A percentile compares a stretch with the other conserved stretches of the same genome.
These are phyloP conservation scores for Kryptopterus vitreolus DNA, from an alignment of 2,797 vertebrate genomes.

Conservation along the genomic window DNA sequence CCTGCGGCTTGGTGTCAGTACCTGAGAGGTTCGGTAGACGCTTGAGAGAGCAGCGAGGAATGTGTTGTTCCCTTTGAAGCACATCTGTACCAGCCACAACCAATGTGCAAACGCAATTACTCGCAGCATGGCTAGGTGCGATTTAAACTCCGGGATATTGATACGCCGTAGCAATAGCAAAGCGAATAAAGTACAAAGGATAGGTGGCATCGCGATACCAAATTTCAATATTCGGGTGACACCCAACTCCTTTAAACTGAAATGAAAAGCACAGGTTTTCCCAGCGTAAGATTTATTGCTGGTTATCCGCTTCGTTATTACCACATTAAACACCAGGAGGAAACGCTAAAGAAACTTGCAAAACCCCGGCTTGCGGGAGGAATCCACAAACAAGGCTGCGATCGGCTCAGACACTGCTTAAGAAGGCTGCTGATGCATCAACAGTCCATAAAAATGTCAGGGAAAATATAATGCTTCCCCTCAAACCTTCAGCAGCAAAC, in stretches of 20 bases:
- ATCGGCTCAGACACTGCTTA: slow-evolving; percentile 30
- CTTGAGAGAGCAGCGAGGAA: slow-evolving; percentile 46
- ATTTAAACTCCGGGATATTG: slow-evolving; percentile 40
- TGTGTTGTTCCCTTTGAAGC: slow-evolving; percentile 53
- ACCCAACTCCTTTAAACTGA: background rate
- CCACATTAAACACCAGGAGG: slow-evolving; percentile 10
- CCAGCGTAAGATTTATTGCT: background rate
- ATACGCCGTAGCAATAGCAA: slow-evolving; percentile 14
- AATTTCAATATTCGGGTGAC: background rate
- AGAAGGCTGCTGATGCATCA: slow-evolving; percentile 32
- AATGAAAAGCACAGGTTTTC: background rate
- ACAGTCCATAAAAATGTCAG: slow-evolving; percentile 39
- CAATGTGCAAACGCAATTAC: slow-evolving; percentile 43
- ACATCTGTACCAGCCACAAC: slow-evolving; percentile 45
- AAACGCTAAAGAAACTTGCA: background rate
- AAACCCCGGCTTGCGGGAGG: background rate
- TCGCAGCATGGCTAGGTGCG: slow-evolving; percentile 44
- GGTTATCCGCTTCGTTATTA: slow-evolving; percentile 22
- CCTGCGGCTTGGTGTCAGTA: slow-evolving; percentile 52
- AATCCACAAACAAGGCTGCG: slow-evolving; percentile 16
- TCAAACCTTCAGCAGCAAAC: slow-evolving; percentile 39
- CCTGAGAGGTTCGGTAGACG: slow-evolving; percentile 49
- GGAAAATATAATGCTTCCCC: slow-evolving; percentile 31
- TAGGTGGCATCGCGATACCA: background rate
- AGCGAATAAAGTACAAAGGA: background rate